Evolutionary conservation across 2,113 vertebrate genomes (phyloP), one percentile per base, ranked within the genome.

Genomic region (Crocuta crocuta): DNA sequence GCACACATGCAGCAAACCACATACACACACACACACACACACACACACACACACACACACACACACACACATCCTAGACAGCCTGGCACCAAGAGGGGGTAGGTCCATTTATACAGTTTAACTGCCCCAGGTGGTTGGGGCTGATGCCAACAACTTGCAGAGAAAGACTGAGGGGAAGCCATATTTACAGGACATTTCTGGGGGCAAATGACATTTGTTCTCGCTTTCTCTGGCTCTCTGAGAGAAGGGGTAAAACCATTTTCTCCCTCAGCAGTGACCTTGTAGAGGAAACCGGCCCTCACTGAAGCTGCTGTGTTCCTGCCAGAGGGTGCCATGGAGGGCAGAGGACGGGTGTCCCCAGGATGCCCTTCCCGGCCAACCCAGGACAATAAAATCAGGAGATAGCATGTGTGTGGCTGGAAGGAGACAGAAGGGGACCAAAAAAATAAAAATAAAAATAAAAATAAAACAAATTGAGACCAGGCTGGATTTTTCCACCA

Each of bases 231-330:
- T 87, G 7, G 33, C 45, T 82, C 21, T 83, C 55, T 81, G 35
- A 83, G 74, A 87, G n/a, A 71, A 58, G 28, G 61, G 39, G 83
- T 89, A 50, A 79, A 95, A 85, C 13, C 21, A 80, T 8, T 82
- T 94, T 80, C 5, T 8, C 74, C 55, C 16, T n/a, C 19, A 31
- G 28, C 43, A 85, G 12, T 85, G 61, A 33, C 85, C 78, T 89
- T 71, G 35, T 53, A 61, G 84, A 83, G 82, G 70, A 76, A 68
- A 53, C 2, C 28, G 70, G 43, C 31, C 31, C 53, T 92, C 19
- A 1, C 39, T 26, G 61, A 61, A 35, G 74, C 90, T 26, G n/a
- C 26, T 39, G 0, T 43, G 4, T 66, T 87, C 66, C 58, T 78
- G n/a, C 45, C n/a, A 31, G 13, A 58, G 39, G 15, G 50, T 43